These are phyloP conservation scores for Amphipyra berbera DNA, from an alignment of 2,888 invertebrate species.

Conservation along the genomic window DNA sequence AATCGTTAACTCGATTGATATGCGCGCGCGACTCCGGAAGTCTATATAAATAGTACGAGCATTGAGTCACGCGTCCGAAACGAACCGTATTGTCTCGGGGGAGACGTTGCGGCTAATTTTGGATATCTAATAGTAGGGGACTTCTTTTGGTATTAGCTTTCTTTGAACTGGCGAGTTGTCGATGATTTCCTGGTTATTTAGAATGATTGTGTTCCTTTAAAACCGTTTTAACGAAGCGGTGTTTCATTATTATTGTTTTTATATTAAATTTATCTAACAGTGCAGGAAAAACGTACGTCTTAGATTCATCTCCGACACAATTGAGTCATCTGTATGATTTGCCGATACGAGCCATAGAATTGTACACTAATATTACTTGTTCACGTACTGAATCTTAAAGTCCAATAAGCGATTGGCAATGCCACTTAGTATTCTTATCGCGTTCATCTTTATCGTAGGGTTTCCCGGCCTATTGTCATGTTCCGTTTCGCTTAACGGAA, in stretches of 20 bases:
- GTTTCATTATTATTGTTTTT: too few relatives aligned
- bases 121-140: conserved; percentile 54
- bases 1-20: conserved; percentile 63
- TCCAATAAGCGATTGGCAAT: conserved; percentile 12
- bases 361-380: not conserved
- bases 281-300: too few relatives aligned
- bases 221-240: too few relatives aligned
- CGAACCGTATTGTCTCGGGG: conserved; percentile 64
- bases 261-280: too few relatives aligned
- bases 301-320: too few relatives aligned
- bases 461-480: conserved; percentile 35
- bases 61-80: conserved; percentile 64
- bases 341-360: not conserved
- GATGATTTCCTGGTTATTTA: conserved; percentile 35
- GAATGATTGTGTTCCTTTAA: not conserved
- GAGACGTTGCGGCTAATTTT: conserved; percentile 59
- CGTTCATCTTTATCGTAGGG: conserved; percentile 14
- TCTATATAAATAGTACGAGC: conserved; percentile 65
- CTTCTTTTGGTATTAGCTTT: conserved; percentile 31
- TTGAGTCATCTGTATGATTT: too few relatives aligned
- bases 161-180: conserved; percentile 28
- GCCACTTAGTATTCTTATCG: conserved; percentile 34
- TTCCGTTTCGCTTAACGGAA: conserved; percentile 37
- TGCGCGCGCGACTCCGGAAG: conserved; percentile 67
- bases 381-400: conserved; percentile 1